Conservation (phyloP, 2,797 vertebrate species). For the Pseudochromis fuscus region DNA sequence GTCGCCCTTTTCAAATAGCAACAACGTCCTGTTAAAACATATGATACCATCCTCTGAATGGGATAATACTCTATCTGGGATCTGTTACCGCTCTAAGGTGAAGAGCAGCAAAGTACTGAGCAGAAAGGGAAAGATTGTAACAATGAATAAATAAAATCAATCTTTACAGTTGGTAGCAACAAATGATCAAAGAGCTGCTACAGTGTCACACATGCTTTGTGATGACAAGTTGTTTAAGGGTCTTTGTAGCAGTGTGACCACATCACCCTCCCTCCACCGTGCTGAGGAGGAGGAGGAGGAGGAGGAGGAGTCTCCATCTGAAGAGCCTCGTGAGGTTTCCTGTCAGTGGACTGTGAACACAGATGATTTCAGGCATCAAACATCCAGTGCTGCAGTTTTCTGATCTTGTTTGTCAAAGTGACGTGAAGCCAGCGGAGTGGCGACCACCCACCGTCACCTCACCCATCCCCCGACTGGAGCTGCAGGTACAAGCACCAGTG, state of each 20-base stretch:
- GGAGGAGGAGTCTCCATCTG: background rate
- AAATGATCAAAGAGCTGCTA: background rate
- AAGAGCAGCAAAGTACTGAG: too few relatives aligned
- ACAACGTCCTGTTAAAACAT: too few relatives aligned
- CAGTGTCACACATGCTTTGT: background rate
- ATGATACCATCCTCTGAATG: too few relatives aligned
- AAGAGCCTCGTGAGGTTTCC: background rate
- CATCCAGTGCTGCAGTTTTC: background rate
- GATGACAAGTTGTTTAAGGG: background rate
- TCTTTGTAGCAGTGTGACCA: background rate
- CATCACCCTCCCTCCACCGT: background rate
- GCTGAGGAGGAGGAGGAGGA: background rate
- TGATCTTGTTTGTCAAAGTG: background rate
- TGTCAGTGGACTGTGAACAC: background rate
- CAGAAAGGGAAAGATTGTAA: too few relatives aligned
- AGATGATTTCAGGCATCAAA: background rate
- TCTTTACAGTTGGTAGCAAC: too few relatives aligned
- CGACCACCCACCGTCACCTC: conserved; percentile 6
- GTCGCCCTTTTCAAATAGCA: too few relatives aligned
- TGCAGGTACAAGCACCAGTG: conserved; percentile 39
- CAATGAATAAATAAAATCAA: too few relatives aligned
- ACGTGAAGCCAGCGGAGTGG: conserved; percentile 2
- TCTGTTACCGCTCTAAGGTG: too few relatives aligned
- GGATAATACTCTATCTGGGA: too few relatives aligned
- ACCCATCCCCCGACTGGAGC: conserved; percentile 24